These are phyloP conservation scores for Eulemur mongoz DNA, from an alignment of 2,797 vertebrate species.

Conservation along the genomic window DNA sequence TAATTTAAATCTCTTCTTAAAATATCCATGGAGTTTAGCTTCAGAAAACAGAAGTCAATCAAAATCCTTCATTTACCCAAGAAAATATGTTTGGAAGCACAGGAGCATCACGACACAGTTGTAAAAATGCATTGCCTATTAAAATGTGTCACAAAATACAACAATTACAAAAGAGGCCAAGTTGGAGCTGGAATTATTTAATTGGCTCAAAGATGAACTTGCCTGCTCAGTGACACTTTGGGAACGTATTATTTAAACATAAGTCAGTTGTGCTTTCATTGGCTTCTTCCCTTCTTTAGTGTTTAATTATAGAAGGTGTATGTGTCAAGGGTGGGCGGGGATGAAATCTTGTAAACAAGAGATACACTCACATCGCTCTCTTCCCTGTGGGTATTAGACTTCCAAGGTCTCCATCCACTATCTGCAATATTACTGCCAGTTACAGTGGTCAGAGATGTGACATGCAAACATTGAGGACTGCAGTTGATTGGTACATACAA, in stretches of 20 bases:
- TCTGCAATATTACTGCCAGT: neutral
- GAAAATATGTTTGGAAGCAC: constrained; percentile 59
- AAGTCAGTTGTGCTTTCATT: constrained; percentile 60
- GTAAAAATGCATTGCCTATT: neutral
- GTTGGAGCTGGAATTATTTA: constrained; percentile 76
- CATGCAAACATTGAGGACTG: neutral
- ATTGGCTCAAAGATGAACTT: constrained; percentile 79
- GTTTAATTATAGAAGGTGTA: constrained; percentile 66
- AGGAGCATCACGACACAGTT: neutral
- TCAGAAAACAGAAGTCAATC: constrained; percentile 33
- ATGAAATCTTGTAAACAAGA: neutral
- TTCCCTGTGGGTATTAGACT: neutral
- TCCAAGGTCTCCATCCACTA: neutral
- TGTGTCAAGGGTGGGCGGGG: neutral
- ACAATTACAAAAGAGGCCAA: constrained; percentile 49
- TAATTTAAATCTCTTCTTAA: constrained; percentile 74
- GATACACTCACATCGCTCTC: neutral
- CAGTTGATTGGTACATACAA: neutral
- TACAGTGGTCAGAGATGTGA: neutral
- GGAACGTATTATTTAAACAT: constrained; percentile 72
- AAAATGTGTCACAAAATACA: constrained; percentile 68
- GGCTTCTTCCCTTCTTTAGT: constrained; percentile 57
- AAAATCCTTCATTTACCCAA: constrained; percentile 68
- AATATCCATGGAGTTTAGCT: constrained; percentile 69
- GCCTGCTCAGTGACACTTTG: constrained; percentile 58